Base-by-base conservation (phyloP, 1,140 invertebrate genomes). In the Catajapyx aquilonaris region DNA sequence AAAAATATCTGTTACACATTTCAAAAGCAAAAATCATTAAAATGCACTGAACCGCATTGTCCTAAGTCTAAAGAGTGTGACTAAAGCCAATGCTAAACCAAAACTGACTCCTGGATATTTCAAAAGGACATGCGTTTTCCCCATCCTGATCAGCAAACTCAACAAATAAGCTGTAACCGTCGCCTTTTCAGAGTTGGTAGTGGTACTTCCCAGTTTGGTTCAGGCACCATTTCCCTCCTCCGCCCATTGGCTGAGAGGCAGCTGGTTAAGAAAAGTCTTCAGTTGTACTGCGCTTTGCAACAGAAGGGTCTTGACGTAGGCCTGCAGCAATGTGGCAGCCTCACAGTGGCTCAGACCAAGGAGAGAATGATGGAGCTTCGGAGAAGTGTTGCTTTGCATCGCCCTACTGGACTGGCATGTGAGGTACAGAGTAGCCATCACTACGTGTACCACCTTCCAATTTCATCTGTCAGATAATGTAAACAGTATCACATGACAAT, bases 341-440 rank as follows among this genome's bases (percentile, higher is more conserved):
- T 81, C 31, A 68, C 73, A 54, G 53, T 83, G 39, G 76, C 76
- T 25, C 67, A 76, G 52, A 76, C 71, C 3, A 65, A 68, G 54
- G 75, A 81, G 44, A 56, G 77, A 51, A 60, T 80, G 55, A 68
- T 72, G 34, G 62, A 65, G 11, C 54, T 75, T 34, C 66, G 63
- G 51, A 57, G 72, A 45, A 57, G 65, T 47, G 61, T 69, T 51
- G 62, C 66, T 5, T 69, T 66, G 42, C 66, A 67, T 49, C 52
- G 59, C 31, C 62, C 66, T 4, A 62, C 58, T 23, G 65, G 66
- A 37, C 52, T 68, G 34, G 52, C 64, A 34, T 69, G 67, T 44
- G 61, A 69, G 45, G 54, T 65, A 44, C 20, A 30, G 30, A 21
- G n/a, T n/a, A n/a, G n/a, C n/a, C n/a, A n/a, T n/a, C n/a, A n/a